phyloP scores from a whole-genome alignment of 1,140 invertebrate genomes.

The Drosophila kikkawai region DNA sequence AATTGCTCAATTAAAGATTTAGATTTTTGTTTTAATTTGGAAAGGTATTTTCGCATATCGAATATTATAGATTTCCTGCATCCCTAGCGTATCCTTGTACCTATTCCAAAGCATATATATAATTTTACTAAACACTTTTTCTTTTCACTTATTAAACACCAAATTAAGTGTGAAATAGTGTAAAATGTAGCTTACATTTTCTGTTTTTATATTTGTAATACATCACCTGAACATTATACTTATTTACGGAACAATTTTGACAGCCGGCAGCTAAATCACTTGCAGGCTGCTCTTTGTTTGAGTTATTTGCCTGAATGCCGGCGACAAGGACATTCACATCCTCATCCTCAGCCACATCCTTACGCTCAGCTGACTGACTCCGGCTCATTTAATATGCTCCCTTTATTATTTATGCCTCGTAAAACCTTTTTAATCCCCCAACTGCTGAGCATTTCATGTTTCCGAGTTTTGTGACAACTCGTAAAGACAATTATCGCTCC shows the following conservation, averaged over 20 bases:
- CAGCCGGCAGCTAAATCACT: conserved; percentile 24
- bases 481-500: conserved; percentile 50
- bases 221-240: conserved; percentile 7
- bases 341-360: conserved; percentile 14
- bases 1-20: not conserved
- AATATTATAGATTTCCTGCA: not conserved
- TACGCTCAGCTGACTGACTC: conserved; percentile 34
- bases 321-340: conserved; percentile 20
- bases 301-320: conserved; percentile 50
- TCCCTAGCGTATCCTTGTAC: not conserved
- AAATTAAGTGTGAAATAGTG: conserved; percentile 22
- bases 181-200: conserved; percentile 2
- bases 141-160: conserved; percentile 3
- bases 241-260: conserved; percentile 15
- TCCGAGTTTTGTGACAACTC: conserved; percentile 41
- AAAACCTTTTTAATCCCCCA: conserved; percentile 50
- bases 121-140: not conserved
- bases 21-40: not conserved
- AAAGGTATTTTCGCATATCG: not conserved
- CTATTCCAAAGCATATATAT: too few species aligned
- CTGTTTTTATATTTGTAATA: conserved; percentile 3
- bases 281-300: conserved; percentile 35
- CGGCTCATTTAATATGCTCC: conserved; percentile 47
- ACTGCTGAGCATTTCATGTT: conserved; percentile 34
- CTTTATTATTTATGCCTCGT: conserved; percentile 59